Evolutionary conservation across 2,113 vertebrate genomes (phyloP).

Genomic region (Chaenocephalus aceratus): DNA sequence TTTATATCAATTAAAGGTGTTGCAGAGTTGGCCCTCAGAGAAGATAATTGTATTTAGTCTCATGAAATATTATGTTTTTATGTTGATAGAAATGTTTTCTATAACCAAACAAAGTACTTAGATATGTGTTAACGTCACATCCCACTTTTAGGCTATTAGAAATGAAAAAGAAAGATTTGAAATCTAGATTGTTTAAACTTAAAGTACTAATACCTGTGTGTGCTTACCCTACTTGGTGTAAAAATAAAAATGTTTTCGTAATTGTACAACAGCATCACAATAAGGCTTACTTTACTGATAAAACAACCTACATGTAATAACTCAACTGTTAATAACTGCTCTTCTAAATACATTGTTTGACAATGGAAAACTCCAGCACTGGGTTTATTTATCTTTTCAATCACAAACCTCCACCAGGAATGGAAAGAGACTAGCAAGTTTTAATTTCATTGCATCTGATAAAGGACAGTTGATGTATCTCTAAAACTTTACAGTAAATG

Average conservation of each 20-base stretch:
- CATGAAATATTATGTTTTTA: constrained; percentile 4
- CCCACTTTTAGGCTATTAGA: constrained; percentile 5
- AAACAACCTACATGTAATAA: background rate
- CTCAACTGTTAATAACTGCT: too few species aligned
- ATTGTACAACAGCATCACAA: constrained; percentile 2
- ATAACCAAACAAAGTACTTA: constrained; percentile 10
- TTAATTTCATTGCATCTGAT: constrained; percentile 21
- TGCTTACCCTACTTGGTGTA: background rate
- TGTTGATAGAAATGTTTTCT: background rate
- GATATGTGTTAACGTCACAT: background rate
- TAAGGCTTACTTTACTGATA: background rate
- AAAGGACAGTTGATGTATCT: constrained; percentile 28
- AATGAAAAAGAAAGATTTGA: background rate
- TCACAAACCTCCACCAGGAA: background rate
- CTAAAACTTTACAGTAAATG: background rate
- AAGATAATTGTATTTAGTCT: background rate
- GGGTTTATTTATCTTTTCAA: background rate
- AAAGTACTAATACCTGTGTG: background rate
- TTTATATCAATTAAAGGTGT: constrained; percentile 11
- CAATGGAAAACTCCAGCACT: constrained; percentile 4
- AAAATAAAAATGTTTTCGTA: background rate
- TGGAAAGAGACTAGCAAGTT: background rate
- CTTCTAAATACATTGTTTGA: background rate
- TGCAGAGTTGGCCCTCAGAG: background rate
- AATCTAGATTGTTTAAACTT: constrained; percentile 15